Base-by-base conservation (phyloP, 2,888 invertebrate genomes). In the Hypomecis atomaria region DNA sequence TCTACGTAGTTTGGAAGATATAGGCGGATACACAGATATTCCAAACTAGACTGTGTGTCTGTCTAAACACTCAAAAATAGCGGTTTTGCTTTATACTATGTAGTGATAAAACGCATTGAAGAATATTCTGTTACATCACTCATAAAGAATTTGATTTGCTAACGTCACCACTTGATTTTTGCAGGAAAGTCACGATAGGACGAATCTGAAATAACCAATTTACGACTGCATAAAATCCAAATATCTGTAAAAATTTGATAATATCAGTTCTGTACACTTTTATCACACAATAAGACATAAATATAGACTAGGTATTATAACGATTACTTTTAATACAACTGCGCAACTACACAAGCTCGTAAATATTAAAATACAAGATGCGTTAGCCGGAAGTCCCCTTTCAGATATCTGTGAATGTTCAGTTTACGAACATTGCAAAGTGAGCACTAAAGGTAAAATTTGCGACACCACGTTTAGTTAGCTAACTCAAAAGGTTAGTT, bases 321-420 rank as follows among this genome's bases (percentile, higher is more conserved):
- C 23, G 23, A 89, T 82, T 89, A 89, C 89, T 90, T 87, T 89
- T 86, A 90, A 85, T 83, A 85, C 85, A 85, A 84, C 80, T 77
- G 81, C 79, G 23, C 23, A 23, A 23, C 76, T 76, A 77, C 79
- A 81, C 77, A 79, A 71, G 76, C 78, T 73, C 79, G 78, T 82
- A 82, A 83, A 84, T 85, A 87, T 87, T 88, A 86, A 86, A 85
- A 85, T 84, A 78, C 73, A 75, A 78, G 81, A 86, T 81, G 84
- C 83, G 78, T 85, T 86, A 82, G 82, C 85, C 87, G 80, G 83
- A 83, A 85, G 78, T 74, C 70, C 75, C 71, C 73, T 72, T 71
- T 80, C 78, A 77, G 77, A 78, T 78, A 78, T 75, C 71, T 75
- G 65, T 60, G 47, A 59, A 67, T 64, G 60, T 62, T 64, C 53